These are phyloP conservation scores for Camponotus vicinus DNA, from an alignment of 1,140 invertebrate species.

Conservation along the genomic window DNA sequence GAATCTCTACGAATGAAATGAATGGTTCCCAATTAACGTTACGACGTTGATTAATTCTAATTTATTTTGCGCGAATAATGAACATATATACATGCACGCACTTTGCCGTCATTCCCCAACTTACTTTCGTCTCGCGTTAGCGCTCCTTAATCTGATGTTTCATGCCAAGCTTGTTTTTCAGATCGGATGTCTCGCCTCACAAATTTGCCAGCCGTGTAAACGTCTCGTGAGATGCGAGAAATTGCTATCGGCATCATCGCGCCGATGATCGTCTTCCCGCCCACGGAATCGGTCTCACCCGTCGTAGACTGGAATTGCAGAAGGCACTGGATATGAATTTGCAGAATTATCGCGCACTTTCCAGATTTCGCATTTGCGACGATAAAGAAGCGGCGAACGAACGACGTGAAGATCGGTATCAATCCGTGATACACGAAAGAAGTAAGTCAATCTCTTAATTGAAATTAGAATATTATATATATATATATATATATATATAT, in stretches of 20 bases:
- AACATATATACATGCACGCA: too few species aligned
- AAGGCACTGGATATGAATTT: conserved; percentile 17
- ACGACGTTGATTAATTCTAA: neutral
- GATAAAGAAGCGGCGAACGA: neutral
- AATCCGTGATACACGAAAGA: neutral
- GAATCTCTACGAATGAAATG: neutral
- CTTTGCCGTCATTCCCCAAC: neutral
- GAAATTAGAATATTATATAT: neutral
- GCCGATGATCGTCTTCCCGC: neutral
- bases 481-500: neutral
- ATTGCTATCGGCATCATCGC: neutral
- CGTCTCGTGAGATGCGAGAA: neutral
- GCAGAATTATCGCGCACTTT: neutral
- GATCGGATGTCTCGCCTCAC: conserved; percentile 14
- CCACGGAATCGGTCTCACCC: neutral
- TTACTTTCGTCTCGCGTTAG: neutral
- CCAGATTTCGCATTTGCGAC: neutral
- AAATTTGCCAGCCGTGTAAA: conserved; percentile 18
- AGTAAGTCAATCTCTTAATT: conserved; percentile 29
- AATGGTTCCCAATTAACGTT: neutral
- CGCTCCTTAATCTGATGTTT: conserved; percentile 8
- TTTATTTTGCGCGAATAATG: neutral
- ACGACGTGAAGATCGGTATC: neutral
- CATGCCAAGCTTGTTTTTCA: conserved; percentile 36
- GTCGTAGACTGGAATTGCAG: neutral